A percentile compares a stretch with the other conserved stretches of the same genome.
phyloP scores from a whole-genome alignment of 2,888 invertebrate species.

The Ectemnius lituratus region DNA sequence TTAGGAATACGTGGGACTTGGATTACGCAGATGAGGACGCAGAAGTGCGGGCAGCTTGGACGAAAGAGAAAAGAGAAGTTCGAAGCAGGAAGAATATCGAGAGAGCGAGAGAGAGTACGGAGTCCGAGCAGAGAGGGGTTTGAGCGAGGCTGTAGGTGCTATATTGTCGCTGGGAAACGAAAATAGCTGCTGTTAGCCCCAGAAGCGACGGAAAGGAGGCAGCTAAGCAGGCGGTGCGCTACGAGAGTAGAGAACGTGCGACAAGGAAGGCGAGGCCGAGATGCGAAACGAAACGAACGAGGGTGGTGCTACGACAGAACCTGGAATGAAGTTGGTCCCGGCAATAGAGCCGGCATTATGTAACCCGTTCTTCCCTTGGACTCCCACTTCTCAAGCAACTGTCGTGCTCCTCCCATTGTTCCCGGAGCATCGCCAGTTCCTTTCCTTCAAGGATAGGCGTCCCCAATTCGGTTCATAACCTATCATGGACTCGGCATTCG shows the following conservation, averaged over 20 bases:
- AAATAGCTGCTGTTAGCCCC: conserved; percentile 63
- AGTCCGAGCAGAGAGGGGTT: conserved; percentile 4
- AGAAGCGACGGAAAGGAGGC: conserved; percentile 43
- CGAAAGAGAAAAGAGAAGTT: not conserved
- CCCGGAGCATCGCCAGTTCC: too few species aligned
- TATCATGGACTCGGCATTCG: too few species aligned
- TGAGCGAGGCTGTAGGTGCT: conserved; percentile 33
- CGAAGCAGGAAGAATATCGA: conserved; percentile 7
- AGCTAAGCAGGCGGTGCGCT: conserved; percentile 36
- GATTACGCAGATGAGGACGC: conserved; percentile 14
- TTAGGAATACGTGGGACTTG: not conserved
- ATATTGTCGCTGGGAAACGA: conserved; percentile 65
- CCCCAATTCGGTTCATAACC: too few species aligned
- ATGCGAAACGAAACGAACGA: conserved; percentile 35
- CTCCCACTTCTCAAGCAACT: too few species aligned
- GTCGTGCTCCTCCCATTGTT: too few species aligned
- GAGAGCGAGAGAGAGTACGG: conserved; percentile 8
- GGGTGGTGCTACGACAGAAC: conserved; percentile 31
- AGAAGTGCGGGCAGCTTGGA: not conserved
- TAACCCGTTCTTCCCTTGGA: conserved; percentile 23
- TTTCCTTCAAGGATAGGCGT: too few species aligned
- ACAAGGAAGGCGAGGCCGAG: conserved; percentile 26
- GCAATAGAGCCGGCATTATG: conserved; percentile 24
- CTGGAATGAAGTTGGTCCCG: conserved; percentile 42
- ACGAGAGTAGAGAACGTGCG: conserved; percentile 31